Conservation (phyloP, 2,797 vertebrate species). For the Holocentrus rufus region DNA sequence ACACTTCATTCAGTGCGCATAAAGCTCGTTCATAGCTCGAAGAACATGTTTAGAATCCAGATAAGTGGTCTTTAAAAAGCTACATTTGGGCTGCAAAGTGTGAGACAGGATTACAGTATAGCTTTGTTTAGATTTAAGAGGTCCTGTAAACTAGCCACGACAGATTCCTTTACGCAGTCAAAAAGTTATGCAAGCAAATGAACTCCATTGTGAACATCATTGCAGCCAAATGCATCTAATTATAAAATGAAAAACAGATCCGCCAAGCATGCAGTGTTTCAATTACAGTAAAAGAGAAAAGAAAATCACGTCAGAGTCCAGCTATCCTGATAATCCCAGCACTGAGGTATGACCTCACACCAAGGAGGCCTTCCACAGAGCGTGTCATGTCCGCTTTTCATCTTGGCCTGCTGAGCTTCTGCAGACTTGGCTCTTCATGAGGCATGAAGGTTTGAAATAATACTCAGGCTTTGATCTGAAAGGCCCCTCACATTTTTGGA, state of each 20-base stretch:
- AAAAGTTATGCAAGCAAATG: background rate
- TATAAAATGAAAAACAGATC: constrained; percentile 57
- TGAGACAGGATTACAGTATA: constrained; percentile 10
- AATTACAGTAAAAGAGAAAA: constrained; percentile 30
- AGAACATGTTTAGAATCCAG: constrained; percentile 1
- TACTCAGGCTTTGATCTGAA: constrained; percentile 42
- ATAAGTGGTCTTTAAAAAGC: constrained; percentile 5
- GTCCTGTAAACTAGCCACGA: constrained; percentile 1
- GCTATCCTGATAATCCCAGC: constrained; percentile 59
- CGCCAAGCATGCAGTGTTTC: constrained; percentile 31
- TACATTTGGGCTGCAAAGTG: background rate
- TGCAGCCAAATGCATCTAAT: constrained; percentile 20
- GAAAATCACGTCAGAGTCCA: constrained; percentile 57
- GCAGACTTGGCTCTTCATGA: constrained; percentile 40
- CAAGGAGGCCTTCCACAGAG: constrained; percentile 41
- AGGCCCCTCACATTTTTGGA: constrained; percentile 9
- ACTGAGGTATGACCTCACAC: constrained; percentile 60
- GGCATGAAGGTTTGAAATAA: constrained; percentile 47
- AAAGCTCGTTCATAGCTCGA: background rate
- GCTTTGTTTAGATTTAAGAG: background rate
- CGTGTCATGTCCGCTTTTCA: constrained; percentile 48
- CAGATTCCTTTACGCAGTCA: constrained; percentile 1
- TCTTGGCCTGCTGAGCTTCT: constrained; percentile 46
- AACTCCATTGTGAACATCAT: constrained; percentile 6
- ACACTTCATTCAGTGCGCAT: background rate